Evolutionary conservation across 2,113 vertebrate genomes (phyloP).

Genomic region (Redunca redunca): DNA sequence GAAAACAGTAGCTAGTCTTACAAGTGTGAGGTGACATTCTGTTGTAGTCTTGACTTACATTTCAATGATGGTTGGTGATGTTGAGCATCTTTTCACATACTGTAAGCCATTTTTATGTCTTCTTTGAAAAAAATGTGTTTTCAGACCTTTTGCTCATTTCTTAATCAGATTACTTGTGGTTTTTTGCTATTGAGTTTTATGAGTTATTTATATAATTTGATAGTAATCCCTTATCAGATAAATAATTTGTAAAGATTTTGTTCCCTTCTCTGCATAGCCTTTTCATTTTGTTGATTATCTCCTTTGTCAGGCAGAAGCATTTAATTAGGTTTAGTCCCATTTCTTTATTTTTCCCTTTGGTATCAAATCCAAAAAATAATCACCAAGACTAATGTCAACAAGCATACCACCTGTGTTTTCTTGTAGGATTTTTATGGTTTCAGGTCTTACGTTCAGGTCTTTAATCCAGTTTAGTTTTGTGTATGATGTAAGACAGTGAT

Average conservation of each 20-base stretch:
- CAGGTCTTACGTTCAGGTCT: background rate
- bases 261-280: background rate
- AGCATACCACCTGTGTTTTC: background rate
- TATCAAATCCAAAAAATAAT: background rate
- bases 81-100: background rate
- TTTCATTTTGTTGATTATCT: background rate
- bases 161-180: background rate
- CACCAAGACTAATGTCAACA: too few relatives aligned
- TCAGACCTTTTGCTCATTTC: background rate
- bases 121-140: background rate
- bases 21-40: background rate
- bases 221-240: background rate
- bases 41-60: background rate
- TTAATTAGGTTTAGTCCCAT: background rate
- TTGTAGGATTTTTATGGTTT: background rate
- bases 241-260: background rate
- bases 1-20: background rate
- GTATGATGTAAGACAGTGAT: background rate
- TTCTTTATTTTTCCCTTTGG: background rate
- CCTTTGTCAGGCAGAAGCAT: background rate
- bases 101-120: background rate
- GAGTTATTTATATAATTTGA: background rate
- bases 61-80: background rate
- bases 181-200: background rate
- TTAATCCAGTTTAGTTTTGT: background rate